These are phyloP conservation scores for Equus quagga DNA, from an alignment of 2,113 vertebrate genomes.

Conservation along the genomic window DNA sequence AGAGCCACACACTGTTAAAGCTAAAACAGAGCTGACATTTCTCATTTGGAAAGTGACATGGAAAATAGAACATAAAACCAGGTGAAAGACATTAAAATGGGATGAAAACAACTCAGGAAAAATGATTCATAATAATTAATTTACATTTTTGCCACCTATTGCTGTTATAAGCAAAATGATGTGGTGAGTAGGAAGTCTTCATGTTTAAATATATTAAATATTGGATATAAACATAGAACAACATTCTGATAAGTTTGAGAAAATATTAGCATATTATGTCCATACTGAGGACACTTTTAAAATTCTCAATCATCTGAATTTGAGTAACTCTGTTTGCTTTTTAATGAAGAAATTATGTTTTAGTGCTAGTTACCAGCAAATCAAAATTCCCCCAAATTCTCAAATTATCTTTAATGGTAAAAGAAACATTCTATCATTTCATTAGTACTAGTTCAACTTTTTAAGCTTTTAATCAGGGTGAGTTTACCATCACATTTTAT, in stretches of 20 bases:
- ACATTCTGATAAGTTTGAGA: not conserved
- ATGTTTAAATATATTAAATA: not conserved
- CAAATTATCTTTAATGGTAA: slow-evolving; percentile 12
- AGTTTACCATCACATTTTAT: slow-evolving; percentile 34
- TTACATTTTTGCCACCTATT: not conserved
- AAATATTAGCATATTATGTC: slow-evolving; percentile 51
- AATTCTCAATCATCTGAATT: not conserved
- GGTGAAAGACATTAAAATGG: not conserved
- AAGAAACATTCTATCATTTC: not conserved
- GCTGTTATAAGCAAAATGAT: not conserved
- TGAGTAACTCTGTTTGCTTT: not conserved
- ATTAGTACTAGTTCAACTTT: not conserved
- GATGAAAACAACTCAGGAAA: not conserved
- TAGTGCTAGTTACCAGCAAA: not conserved
- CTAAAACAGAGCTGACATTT: slow-evolving; percentile 39
- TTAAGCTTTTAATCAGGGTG: not conserved
- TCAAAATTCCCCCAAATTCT: not conserved
- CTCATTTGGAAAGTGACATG: slow-evolving; percentile 53
- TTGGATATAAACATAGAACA: not conserved
- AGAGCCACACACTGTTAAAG: slow-evolving; percentile 20
- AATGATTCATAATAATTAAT: slow-evolving; percentile 30
- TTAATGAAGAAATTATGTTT: slow-evolving; percentile 21
- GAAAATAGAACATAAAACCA: slow-evolving; percentile 9
- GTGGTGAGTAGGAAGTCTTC: not conserved
- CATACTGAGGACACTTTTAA: not conserved